Percentiles rank a stretch among this genome's conserved stretches.
Evolutionary conservation across 2,113 vertebrate species (phyloP).

Genomic region (Cephalopterus ornatus): DNA sequence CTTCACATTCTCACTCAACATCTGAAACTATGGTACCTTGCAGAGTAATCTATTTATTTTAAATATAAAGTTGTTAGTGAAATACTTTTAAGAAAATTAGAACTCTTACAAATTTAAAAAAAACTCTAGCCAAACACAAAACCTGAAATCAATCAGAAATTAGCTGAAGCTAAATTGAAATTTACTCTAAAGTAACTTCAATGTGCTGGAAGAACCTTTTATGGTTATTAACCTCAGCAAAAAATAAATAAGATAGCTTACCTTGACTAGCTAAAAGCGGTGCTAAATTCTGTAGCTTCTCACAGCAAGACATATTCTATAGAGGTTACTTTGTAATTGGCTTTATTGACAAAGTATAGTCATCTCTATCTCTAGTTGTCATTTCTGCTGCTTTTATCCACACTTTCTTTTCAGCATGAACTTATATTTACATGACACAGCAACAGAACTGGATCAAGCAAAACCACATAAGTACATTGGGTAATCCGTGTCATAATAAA

Average conservation of each 20-base stretch:
- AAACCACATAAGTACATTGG: neutral
- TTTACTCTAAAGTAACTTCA: neutral
- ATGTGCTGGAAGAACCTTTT: neutral
- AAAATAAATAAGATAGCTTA: neutral
- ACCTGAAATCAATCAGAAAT: neutral
- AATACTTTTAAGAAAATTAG: neutral
- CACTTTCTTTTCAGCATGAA: neutral
- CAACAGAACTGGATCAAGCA: neutral
- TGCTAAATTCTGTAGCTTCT: neutral
- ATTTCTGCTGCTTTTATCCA: neutral
- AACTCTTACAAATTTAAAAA: neutral
- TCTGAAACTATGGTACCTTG: conserved; percentile 87
- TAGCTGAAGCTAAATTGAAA: neutral
- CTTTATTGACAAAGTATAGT: neutral
- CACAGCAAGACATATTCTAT: neutral
- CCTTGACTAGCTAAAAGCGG: neutral
- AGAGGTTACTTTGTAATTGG: neutral
- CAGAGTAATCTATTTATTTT: neutral
- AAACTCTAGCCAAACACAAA: neutral
- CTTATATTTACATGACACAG: neutral
- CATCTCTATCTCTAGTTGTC: neutral
- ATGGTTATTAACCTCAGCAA: neutral
- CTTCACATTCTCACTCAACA: conserved; percentile 86
- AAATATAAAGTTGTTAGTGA: neutral
- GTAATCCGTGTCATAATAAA: neutral